phyloP scores from a whole-genome alignment of 1,140 invertebrate species.

The Drosophila serrata region DNA sequence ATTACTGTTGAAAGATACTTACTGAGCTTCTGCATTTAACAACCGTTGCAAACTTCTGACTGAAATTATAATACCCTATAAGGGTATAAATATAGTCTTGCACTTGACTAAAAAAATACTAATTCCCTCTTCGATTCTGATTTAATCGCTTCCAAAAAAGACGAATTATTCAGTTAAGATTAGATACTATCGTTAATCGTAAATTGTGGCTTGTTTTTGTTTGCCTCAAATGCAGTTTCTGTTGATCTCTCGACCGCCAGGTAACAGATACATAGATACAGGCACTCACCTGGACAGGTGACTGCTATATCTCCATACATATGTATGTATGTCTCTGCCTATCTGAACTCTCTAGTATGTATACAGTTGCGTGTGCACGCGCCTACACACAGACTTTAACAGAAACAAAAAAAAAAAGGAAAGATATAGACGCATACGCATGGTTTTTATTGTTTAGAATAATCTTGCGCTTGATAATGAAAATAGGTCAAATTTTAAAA shows the following conservation, averaged over 20 bases:
- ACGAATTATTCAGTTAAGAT: conserved; percentile 17
- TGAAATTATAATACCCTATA: no score
- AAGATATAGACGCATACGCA: conserved; percentile 55
- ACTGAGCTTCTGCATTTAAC: no score
- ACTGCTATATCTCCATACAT: neutral
- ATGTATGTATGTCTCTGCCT: neutral
- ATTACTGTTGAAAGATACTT: no score
- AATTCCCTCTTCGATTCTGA: neutral
- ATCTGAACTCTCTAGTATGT: conserved; percentile 23
- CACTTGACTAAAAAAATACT: no score
- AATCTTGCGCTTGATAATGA: conserved; percentile 85
- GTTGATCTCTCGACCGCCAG: conserved; percentile 1
- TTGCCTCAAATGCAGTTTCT: conserved; percentile 32
- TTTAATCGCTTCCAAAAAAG: neutral
- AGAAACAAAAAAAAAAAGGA: conserved; percentile 8
- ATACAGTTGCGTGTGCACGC: conserved; percentile 53
- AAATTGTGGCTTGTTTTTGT: conserved; percentile 15
- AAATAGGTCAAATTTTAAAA: conserved; percentile 85
- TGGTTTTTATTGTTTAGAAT: conserved; percentile 83
- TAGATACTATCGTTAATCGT: conserved; percentile 1
- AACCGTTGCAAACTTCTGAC: no score
- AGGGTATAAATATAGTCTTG: no score
- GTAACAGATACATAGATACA: conserved; percentile 6
- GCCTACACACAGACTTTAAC: conserved; percentile 34
- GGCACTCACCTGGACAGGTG: conserved; percentile 20